phyloP scores from a whole-genome alignment of 2,797 vertebrate genomes.

The Vireo griseus region DNA sequence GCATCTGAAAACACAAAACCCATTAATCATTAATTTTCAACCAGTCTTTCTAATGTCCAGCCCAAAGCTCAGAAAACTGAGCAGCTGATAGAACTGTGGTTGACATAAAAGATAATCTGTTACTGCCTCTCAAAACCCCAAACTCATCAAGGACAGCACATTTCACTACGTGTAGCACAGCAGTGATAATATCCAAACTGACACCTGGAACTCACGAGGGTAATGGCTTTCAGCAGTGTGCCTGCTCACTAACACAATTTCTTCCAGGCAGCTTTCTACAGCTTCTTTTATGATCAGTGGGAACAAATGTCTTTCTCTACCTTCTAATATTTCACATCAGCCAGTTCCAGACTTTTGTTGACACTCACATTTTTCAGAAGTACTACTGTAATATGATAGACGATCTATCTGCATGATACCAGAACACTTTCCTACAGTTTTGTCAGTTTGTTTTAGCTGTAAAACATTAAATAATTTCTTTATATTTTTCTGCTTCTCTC shows the following conservation, averaged over 20 bases:
- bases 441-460: neutral
- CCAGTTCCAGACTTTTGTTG: neutral
- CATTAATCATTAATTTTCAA: neutral
- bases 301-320: neutral
- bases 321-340: neutral
- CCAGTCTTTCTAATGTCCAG: neutral
- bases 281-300: neutral
- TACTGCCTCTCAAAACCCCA: neutral
- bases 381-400: neutral
- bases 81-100: neutral
- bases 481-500: neutral
- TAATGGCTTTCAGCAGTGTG: neutral
- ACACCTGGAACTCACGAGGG: neutral
- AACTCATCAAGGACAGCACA: neutral
- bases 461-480: neutral
- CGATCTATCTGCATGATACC: neutral
- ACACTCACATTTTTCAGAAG: neutral
- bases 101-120: neutral
- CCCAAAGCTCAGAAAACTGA: neutral
- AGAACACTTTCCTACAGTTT: neutral
- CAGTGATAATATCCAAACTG: neutral
- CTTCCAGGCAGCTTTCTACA: neutral
- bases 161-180: neutral
- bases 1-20: neutral
- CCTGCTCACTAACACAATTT: neutral